Base-by-base conservation (phyloP, 1,140 invertebrate genomes). In the Stegodyphus dumicola region DNA sequence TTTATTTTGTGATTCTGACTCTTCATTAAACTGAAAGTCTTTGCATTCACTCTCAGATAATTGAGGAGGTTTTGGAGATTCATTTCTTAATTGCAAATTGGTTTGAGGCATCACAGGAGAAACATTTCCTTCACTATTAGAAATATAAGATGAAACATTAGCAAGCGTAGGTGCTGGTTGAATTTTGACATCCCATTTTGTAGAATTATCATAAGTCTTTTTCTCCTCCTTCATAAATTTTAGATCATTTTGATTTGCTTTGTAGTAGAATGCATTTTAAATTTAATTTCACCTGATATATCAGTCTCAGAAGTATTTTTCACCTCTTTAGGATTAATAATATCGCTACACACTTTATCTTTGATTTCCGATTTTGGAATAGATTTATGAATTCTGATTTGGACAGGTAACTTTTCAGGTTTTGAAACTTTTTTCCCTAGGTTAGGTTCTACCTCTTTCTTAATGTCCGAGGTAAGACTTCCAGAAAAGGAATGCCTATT, bases 321-420 rank as follows among this genome's bases (percentile, higher is more conserved):
- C 51, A 49, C 51, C 60, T 85, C 81, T 56, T 11, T 56, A 7
- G 17, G 49, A 49, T 18, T 60, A 69, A 13, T 70, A 67, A 65
- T 76, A 56, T 53, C 60, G 7, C 13, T 13, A n/a, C 18, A 75
- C 65, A 9, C 67, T 75, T 65, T 65, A 11, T 76, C 81, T 76
- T 78, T 86, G 10, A 70, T 48, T 52, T 86, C 84, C 10, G 65
- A 69, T 33, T 69, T 78, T 49, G 73, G 64, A 56, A 13, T 60
- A 33, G 75, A 71, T 64, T 80, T 79, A 76, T 86, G 85, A 54
- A 86, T 80, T 18, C 85, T 56, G 48, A 86, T 86, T 60, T 86
- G 85, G 15, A 86, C 85, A 7, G 85, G 85, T 11, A 86, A 7
- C 74, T 86, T 78, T 48, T 78, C 76, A 13, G 48, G 17, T 17